Evolutionary conservation across 2,888 invertebrate species (phyloP).

Genomic region (Belgica antarctica): DNA sequence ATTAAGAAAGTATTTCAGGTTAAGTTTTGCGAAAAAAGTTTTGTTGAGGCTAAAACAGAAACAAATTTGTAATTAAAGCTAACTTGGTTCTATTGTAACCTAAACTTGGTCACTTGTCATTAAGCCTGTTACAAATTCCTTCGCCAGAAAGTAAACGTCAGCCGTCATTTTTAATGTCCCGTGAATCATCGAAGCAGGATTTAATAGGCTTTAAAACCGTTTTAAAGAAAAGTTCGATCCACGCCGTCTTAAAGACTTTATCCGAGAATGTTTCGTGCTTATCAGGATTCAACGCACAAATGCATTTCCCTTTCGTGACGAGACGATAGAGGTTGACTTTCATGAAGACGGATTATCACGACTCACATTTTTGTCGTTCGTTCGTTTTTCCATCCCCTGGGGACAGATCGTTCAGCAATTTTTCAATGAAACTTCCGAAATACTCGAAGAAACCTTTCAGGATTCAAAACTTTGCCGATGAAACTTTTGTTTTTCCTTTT

Average conservation of each 20-base stretch:
- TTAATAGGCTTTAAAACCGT: constrained; percentile 16
- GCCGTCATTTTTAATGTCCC: background rate
- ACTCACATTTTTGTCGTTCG: constrained; percentile 16
- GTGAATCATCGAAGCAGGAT: background rate
- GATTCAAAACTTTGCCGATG: background rate
- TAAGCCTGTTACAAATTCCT: too few species aligned
- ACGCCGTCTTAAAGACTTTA: background rate
- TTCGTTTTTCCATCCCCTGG: background rate
- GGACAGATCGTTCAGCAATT: constrained; percentile 35
- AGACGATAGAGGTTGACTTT: constrained; percentile 24
- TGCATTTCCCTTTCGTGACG: constrained; percentile 25
- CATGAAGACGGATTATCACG: constrained; percentile 40
- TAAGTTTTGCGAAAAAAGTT: too few species aligned
- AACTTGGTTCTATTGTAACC: too few species aligned
- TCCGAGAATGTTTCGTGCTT: constrained; percentile 24
- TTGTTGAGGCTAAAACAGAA: too few species aligned
- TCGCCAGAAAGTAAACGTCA: too few species aligned
- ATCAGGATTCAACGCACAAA: constrained; percentile 41
- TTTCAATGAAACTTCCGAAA: constrained; percentile 28
- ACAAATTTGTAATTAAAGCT: constrained; percentile 1
- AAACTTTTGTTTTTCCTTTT: constrained; percentile 2
- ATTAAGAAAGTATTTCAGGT: too few species aligned
- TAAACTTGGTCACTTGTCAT: too few species aligned
- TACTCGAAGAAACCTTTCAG: background rate
- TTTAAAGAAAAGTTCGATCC: background rate